A percentile compares a stretch with the other conserved stretches of the same genome.
phyloP scores from a whole-genome alignment of 2,888 invertebrate species.

The Formica aserva region DNA sequence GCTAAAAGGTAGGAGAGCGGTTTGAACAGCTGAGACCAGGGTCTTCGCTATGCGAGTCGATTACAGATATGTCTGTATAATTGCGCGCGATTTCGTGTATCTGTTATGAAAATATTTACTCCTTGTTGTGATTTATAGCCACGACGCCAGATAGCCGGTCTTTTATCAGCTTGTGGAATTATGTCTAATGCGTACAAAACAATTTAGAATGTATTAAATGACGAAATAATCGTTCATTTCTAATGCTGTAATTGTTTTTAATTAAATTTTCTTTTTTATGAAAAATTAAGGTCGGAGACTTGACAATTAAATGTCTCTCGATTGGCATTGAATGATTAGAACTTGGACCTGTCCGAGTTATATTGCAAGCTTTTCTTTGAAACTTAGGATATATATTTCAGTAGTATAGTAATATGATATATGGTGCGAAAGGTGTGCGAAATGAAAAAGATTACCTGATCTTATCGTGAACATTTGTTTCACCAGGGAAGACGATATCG shows the following conservation, averaged over 20 bases:
- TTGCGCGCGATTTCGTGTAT: not conserved
- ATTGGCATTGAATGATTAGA: not conserved
- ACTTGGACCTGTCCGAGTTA: not conserved
- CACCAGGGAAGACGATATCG: conserved; percentile 78
- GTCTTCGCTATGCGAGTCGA: not conserved
- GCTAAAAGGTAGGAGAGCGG: conserved; percentile 86
- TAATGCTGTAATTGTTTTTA: not conserved
- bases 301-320: not conserved
- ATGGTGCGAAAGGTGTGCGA: not conserved
- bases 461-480: conserved; percentile 61
- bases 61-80: not conserved
- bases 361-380: not conserved
- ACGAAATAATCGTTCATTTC: not conserved
- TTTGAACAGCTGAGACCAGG: not conserved
- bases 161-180: not conserved
- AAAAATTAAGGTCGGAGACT: not conserved
- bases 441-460: conserved; percentile 10
- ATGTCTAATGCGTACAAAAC: not conserved
- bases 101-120: not conserved
- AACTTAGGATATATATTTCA: not conserved
- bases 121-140: not conserved
- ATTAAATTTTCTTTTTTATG: not conserved
- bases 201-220: not conserved
- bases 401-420: not conserved
- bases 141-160: not conserved